Base-by-base conservation (phyloP, 2,888 invertebrate species). In the Cryptops parisi region DNA sequence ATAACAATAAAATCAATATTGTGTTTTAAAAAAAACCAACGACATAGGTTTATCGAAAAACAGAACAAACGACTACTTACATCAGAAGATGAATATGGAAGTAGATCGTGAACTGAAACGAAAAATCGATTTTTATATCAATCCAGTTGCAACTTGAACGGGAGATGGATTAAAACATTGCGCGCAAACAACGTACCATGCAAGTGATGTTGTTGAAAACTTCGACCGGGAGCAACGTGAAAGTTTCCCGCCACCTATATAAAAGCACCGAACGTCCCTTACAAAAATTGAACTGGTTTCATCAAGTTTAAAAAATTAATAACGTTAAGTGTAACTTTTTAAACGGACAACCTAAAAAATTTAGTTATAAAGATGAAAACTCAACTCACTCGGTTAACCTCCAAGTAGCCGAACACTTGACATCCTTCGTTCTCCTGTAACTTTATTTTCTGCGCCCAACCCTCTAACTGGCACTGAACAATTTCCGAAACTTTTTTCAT, bases 191-290 rank as follows among this genome's bases (percentile, higher is more conserved):
- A 62, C 66, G 68, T 69, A 80, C 80, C 78, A 73, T 97, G 97
- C 50, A 90, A 81, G 73, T 96, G 90, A 67, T 89, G 86, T 45
- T 94, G 82, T 52, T 87, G 86, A 69, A 91, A 93, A 70, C 93
- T 93, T 68, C 86, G 85, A 24, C 97, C 97, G 41, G 97, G 97
- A 39, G 96, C 96, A 67, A 94, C 79, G 65, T 97, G 97, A 67
- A 97, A 96, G 71, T 94, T 96, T 43, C 97, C 97, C 57, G 86
- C 88, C 58, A 87, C 83, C 71, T 72, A 49, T 45, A 58, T 52
- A 27, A 21, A n/a, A n/a, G n/a, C n/a, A n/a, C n/a, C n/a, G n/a
- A n/a, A n/a, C n/a, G n/a, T n/a, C n/a, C n/a, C n/a, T n/a, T n/a
- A n/a, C n/a, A n/a, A n/a, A n/a, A n/a, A n/a, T n/a, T n/a, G n/a